Evolutionary conservation across 2,113 vertebrate genomes (phyloP).

Genomic region (Aspidoscelis tigris): DNA sequence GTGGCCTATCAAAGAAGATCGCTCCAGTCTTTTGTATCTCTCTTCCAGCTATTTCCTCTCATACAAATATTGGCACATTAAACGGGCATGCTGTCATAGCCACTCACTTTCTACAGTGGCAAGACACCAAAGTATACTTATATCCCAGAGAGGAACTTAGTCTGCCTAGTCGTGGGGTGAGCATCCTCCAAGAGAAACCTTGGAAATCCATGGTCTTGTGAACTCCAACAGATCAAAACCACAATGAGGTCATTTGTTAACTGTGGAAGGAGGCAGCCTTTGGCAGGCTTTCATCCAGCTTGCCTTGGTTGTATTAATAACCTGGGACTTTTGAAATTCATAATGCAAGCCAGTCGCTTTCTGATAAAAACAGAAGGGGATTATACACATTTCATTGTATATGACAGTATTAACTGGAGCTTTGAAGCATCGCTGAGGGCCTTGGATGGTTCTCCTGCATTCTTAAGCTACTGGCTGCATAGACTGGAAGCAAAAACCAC

Average conservation of each 20-base stretch:
- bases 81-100: slow-evolving; percentile 54
- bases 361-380: slow-evolving; percentile 40
- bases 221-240: slow-evolving; percentile 64
- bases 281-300: slow-evolving; percentile 42
- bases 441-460: slow-evolving; percentile 31
- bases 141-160: slow-evolving; percentile 43
- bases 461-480: slow-evolving; percentile 40
- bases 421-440: slow-evolving; percentile 35
- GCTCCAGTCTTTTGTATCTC: slow-evolving; percentile 59
- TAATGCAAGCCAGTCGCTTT: slow-evolving; percentile 50
- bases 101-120: slow-evolving; percentile 24
- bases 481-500: background rate
- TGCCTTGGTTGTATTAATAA: slow-evolving; percentile 51
- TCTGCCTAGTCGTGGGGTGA: slow-evolving; percentile 15
- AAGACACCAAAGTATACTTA: slow-evolving; percentile 54
- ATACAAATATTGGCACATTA: slow-evolving; percentile 50
- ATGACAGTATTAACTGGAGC: slow-evolving; percentile 3
- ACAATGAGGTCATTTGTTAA: slow-evolving; percentile 64
- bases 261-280: slow-evolving; percentile 57
- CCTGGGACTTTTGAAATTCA: slow-evolving; percentile 37
- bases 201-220: slow-evolving; percentile 47
- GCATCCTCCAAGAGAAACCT: slow-evolving; percentile 47
- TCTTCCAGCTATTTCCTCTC: slow-evolving; percentile 50
- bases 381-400: slow-evolving; percentile 39
- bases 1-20: slow-evolving; percentile 51